Base-by-base conservation (phyloP, 2,888 invertebrate species). In the Orgyia antiqua region DNA sequence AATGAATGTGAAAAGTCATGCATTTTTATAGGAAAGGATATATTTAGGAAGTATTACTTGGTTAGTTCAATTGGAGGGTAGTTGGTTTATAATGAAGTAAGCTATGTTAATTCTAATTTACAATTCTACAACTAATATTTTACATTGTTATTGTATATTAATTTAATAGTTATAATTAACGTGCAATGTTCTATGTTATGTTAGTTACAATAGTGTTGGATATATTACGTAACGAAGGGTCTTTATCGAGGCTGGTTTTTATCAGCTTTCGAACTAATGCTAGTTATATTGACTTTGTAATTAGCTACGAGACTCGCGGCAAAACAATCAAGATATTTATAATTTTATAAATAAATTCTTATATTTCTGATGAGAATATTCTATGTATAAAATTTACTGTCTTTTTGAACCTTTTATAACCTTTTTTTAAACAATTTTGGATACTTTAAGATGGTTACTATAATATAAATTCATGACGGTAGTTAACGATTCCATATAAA, bases 161-260 rank as follows among this genome's bases (percentile, higher is more conserved):
- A 31, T 37, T 26, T 39, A 29, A 29, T 26, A 25, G 53, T 50
- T 47, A 50, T 36, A 39, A 36, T 33, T 40, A 31, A 32, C 48
- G 34, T 51, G 51, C 51, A 51, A 40, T 40, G 46, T 47, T 46
- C 42, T 19, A 51, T 45, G 50, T 44, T 42, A 35, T 55, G 70
- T 77, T 78, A 77, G 71, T 68, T 57, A 72, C 60, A 64, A 47
- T n/a, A 71, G 79, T 83, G 83, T 83, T 79, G 79, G 77, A 68
- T 55, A 57, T 51, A 63, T 57, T 51, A 43, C 66, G 79, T 84
- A 83, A 84, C 83, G 74, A 64, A 72, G 79, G 84, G 74, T 78
- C 82, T 84, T 82, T 70, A 77, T 77, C 82, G 69, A 73, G 71
- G 78, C 76, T 77, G 58, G 45, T 38, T 50, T 48, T 9, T 46